Base-by-base conservation (phyloP, 2,113 vertebrate species). In the Theropithecus gelada region DNA sequence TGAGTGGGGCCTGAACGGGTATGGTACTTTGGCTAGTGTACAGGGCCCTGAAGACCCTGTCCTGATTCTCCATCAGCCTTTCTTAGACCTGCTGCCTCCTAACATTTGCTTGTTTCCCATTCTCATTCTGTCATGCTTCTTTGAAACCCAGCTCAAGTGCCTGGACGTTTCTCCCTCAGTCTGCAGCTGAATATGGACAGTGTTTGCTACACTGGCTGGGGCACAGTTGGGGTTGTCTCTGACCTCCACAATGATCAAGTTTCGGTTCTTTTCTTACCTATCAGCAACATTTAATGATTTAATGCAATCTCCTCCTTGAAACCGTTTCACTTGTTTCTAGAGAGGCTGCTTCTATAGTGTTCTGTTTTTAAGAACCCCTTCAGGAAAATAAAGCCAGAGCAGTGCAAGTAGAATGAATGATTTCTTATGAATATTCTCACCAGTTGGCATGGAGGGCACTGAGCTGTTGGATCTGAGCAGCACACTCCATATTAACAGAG, bases 1-100 rank as follows among this genome's bases (percentile, higher is more conserved):
- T 99, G 90, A 90, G 97, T 32, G 6, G 7, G 12, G 16, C 57
- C 8, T 50, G 11, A 68, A 38, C 27, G n/a, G 8, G 10, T 23
- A 9, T 17, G 38, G 8, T 23, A 8, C 75, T 72, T 27, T 22
- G 43, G 55, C 18, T 78, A 35, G 48, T 43, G 27, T 4, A 32
- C 25, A 43, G 45, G n/a, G 70, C 50, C 45, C 11, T n/a, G 25
- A 8, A 48, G 88, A 45, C 16, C n/a, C 25, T 50, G 12, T 25
- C 45, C 27, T 52, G 52, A 72, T 43, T 59, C 2, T 35, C 10
- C 25, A 8, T 70, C 30, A 23, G 0, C 40, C 43, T 23, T 52
- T 27, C 32, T 22, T 25, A 88, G 25, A 4, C 38, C 22, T n/a
- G 38, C 22, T 6, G 20, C 80, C 40, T 73, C 32, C 80, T 50